Evolutionary conservation across 2,797 vertebrate genomes (phyloP), one percentile per base, ranked within the genome.

Genomic region (Rachycentron canadum): DNA sequence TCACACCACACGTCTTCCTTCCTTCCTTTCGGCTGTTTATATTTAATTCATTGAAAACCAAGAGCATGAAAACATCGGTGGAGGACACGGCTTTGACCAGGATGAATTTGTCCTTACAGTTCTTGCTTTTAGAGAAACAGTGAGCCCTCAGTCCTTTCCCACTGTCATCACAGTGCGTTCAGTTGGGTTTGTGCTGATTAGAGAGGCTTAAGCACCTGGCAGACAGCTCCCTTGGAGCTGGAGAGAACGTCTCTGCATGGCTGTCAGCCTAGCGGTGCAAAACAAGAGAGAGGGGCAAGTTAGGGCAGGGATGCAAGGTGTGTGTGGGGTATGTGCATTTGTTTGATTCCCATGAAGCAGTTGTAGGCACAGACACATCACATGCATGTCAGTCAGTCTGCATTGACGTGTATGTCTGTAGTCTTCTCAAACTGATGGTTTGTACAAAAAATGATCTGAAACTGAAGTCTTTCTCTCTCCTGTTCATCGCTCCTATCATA

Each of bases 211-310:
- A 76, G 85, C 86, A 85, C 87, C 90, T 90, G 89, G 90, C 86
- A 91, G 86, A 82, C 85, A 23, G 79, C 76, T 74, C 79, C 82
- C 69, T 84, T 58, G 71, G 69, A 82, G 73, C 79, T 38, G 62
- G 50, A 81, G 78, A 85, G 71, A 86, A 78, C 58, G 76, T 82
- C 80, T 85, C 72, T 82, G 69, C 79, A 71, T 56, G 71, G 78
- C 67, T 86, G 77, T 92, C 81, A 89, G 78, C 69, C 78, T 74
- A 58, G 66, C 40, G 45, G 66, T 67, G 84, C 82, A 88, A 89
- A 88, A 92, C 88, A 85, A 89, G 79, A 85, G 72, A 79, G 61
- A 79, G 80, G 80, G 88, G 81, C 93, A 93, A 89, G 93, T 94
- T 82, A 47, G 88, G 91, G 79, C 93, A 94, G 69, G 75, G 90